Evolutionary conservation across 2,113 vertebrate species (phyloP).

Genomic region (Prietella phreatophila): DNA sequence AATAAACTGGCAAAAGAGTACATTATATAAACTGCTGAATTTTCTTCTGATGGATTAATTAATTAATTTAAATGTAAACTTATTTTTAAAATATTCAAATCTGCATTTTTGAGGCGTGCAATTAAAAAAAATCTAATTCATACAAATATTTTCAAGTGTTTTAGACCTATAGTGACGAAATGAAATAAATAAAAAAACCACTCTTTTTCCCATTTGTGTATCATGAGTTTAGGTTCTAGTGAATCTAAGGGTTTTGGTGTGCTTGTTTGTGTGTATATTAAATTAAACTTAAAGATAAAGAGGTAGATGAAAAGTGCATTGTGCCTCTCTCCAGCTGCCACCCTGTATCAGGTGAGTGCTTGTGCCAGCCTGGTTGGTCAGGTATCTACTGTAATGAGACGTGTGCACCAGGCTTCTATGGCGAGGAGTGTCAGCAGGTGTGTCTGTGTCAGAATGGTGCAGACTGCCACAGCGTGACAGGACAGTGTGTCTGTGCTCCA

Average conservation of each 20-base stretch:
- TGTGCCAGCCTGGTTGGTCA: constrained; percentile 87
- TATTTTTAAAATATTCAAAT: background rate
- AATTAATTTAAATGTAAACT: background rate
- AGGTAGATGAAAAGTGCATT: background rate
- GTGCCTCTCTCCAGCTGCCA: constrained; percentile 82
- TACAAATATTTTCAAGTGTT: background rate
- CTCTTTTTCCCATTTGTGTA: background rate
- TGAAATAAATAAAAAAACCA: background rate
- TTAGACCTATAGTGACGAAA: background rate
- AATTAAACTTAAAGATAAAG: background rate
- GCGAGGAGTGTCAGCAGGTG: constrained; percentile 85
- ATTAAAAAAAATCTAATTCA: background rate
- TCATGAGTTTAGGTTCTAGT: background rate
- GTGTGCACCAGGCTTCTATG: constrained; percentile 87
- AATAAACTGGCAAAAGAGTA: background rate
- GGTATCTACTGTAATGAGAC: constrained; percentile 97
- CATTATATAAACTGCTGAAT: background rate
- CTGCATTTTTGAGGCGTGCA: background rate
- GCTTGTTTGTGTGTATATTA: background rate
- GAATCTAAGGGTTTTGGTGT: background rate
- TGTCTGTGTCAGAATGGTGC: constrained; percentile 94
- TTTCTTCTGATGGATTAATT: background rate
- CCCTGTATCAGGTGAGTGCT: constrained; percentile 94
- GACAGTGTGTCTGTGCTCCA: constrained; percentile 89
- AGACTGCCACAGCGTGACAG: constrained; percentile 89